Percentiles rank a stretch among this genome's conserved stretches.
These are phyloP conservation scores for Sebastiscus albofasciatus DNA, from an alignment of 2,797 vertebrate species.

Conservation along the genomic window DNA sequence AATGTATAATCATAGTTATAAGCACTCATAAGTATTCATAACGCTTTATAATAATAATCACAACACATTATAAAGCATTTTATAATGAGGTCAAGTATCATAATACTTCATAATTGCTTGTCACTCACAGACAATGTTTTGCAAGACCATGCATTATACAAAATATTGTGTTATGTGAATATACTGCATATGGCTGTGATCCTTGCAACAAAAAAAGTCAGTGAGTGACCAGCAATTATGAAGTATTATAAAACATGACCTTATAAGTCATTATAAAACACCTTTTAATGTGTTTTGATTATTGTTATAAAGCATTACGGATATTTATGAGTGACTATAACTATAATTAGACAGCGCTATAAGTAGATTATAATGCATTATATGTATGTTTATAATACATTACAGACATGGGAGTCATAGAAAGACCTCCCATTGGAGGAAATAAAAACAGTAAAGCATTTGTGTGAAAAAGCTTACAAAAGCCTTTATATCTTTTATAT, in stretches of 20 bases:
- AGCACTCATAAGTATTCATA: background rate
- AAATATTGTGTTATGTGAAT: background rate
- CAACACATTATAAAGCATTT: background rate
- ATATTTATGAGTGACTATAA: background rate
- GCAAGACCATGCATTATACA: background rate
- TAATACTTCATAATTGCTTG: background rate
- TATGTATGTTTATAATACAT: background rate
- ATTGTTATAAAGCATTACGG: background rate
- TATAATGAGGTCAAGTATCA: background rate
- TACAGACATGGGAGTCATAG: background rate
- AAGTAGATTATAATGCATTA: background rate
- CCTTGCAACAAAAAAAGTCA: background rate
- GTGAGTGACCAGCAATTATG: background rate
- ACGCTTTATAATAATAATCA: background rate
- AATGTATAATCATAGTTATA: background rate
- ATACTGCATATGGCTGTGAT: too few species aligned
- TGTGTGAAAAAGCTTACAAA: background rate
- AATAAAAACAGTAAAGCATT: background rate
- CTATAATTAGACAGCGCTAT: background rate
- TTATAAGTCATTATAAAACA: background rate
- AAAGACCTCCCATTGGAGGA: background rate
- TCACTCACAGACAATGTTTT: background rate
- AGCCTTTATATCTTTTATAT: background rate
- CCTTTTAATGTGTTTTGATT: background rate
- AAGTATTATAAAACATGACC: background rate